phyloP scores from a whole-genome alignment of 2,888 invertebrate species.

The Xanthia togata region DNA sequence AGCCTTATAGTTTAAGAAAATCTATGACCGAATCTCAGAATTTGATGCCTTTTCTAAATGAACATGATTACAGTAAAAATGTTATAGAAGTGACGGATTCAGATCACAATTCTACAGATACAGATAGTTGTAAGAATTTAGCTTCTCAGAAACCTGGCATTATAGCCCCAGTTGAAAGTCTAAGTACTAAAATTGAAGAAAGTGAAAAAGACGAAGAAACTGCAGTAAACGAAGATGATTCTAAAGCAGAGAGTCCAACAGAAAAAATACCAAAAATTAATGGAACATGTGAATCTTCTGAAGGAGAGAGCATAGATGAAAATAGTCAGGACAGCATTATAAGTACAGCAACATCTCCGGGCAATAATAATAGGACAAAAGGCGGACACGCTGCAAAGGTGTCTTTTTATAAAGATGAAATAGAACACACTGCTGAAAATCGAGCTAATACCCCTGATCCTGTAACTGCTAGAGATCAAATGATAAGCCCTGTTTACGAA shows the following conservation, averaged over 20 bases:
- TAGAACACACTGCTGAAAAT: constrained; percentile 7
- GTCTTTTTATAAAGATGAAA: constrained; percentile 11
- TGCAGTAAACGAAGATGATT: constrained; percentile 11
- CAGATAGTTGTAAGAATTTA: constrained; percentile 46
- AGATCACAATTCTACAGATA: constrained; percentile 47
- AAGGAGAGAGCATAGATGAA: constrained; percentile 46
- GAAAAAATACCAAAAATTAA: constrained; percentile 28
- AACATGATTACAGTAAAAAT: constrained; percentile 75
- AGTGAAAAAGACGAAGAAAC: constrained; percentile 17
- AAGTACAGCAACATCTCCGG: constrained; percentile 18
- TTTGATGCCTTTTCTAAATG: constrained; percentile 71
- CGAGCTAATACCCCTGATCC: constrained; percentile 7
- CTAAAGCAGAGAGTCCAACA: constrained; percentile 14
- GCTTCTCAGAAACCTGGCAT: constrained; percentile 18
- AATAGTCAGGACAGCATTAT: constrained; percentile 31
- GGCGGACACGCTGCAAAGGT: constrained; percentile 3
- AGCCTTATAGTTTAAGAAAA: constrained; percentile 75
- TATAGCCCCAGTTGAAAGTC: constrained; percentile 36
- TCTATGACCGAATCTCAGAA: constrained; percentile 75
- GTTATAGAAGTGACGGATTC: constrained; percentile 40
- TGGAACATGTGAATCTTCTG: constrained; percentile 40
- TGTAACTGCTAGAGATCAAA: constrained; percentile 14
- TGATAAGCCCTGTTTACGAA: constrained; percentile 51
- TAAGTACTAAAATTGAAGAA: constrained; percentile 22
- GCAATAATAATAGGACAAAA: constrained; percentile 30